Percentiles rank a stretch among this genome's conserved stretches.
These are phyloP conservation scores for Meandrusa payeni DNA, from an alignment of 2,888 invertebrate species.

Conservation along the genomic window DNA sequence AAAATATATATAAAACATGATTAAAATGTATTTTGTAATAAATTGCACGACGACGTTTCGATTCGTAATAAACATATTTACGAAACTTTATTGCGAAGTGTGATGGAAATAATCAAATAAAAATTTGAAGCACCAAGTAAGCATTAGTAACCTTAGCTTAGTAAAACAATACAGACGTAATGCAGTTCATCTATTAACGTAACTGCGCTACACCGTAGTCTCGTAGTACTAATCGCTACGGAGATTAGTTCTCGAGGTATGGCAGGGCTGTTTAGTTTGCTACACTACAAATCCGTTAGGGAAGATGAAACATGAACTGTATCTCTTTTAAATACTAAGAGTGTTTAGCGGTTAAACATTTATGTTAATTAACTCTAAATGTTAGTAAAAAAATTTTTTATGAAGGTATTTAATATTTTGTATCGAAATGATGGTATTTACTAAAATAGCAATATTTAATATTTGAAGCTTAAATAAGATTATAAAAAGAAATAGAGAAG, in stretches of 20 bases:
- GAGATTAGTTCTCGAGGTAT: slow-evolving; percentile 48
- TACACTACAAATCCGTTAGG: slow-evolving; percentile 5
- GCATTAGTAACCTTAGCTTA: slow-evolving; percentile 14
- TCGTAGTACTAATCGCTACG: slow-evolving; percentile 60
- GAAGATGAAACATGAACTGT: slow-evolving; percentile 1
- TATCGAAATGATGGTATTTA: too few relatives aligned
- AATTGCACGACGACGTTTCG: background rate
- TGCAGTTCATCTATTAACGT: slow-evolving; percentile 30
- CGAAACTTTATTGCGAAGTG: background rate
- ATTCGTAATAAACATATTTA: background rate
- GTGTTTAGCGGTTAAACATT: too few relatives aligned
- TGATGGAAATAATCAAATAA: too few relatives aligned
- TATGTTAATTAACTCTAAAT: too few relatives aligned
- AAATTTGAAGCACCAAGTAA: background rate
- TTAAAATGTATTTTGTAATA: too few relatives aligned
- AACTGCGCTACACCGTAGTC: slow-evolving; percentile 39
- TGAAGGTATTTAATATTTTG: too few relatives aligned
- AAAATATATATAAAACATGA: too few relatives aligned
- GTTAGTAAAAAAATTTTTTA: too few relatives aligned
- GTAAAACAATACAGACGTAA: slow-evolving; percentile 35
- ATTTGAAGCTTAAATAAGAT: too few relatives aligned
- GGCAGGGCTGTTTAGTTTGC: slow-evolving; percentile 6
- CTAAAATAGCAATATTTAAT: too few relatives aligned
- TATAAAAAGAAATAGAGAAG: too few relatives aligned
- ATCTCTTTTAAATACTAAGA: background rate